Conservation (phyloP, 2,113 vertebrate species). For the Brienomyrus longianalis region DNA sequence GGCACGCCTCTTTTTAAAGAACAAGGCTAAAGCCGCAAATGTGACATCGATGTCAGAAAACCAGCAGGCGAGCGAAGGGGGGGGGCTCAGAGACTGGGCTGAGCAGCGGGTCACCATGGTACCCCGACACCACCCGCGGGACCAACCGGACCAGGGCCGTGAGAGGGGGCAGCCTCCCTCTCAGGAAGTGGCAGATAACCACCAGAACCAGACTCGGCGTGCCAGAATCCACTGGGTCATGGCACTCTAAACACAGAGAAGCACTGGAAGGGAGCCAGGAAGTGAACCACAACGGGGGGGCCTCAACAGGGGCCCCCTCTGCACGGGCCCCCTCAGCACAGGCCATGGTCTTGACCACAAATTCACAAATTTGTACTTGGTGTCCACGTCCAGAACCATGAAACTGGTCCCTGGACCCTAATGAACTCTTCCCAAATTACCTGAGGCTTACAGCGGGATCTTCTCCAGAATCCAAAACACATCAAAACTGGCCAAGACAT, state of each 20-base stretch:
- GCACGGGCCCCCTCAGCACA: neutral
- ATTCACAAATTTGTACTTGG: neutral
- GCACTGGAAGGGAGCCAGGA: neutral
- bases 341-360: neutral
- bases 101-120: neutral
- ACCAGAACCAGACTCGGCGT: slow-evolving; percentile 23
- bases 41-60: neutral
- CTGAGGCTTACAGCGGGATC: neutral
- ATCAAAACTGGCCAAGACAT: neutral
- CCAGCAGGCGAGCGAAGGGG: neutral
- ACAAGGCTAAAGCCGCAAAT: neutral
- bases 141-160: slow-evolving; percentile 7
- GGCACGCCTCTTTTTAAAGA: neutral
- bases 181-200: slow-evolving; percentile 32
- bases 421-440: neutral
- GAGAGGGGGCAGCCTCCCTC: slow-evolving; percentile 3
- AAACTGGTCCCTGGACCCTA: neutral
- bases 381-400: neutral
- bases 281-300: neutral
- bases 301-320: neutral
- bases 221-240: neutral
- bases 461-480: neutral
- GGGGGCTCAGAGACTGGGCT: neutral
- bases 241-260: neutral
- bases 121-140: neutral